Evolutionary conservation across 2,113 vertebrate genomes (phyloP), one percentile per base, ranked within the genome.

Genomic region (Onychorhynchus coronatus): DNA sequence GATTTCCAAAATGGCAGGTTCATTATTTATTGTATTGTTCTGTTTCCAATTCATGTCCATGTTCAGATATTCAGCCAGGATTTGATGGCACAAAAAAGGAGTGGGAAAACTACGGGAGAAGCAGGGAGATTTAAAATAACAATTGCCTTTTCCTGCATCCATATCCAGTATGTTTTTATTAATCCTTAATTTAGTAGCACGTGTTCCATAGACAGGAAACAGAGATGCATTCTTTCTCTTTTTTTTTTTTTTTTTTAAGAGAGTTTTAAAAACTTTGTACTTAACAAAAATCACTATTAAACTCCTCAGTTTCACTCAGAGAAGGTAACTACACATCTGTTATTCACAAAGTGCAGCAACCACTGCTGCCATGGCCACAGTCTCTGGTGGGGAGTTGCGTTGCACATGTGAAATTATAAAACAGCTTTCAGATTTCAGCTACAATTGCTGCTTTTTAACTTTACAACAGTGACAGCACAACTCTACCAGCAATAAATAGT

Each of bases 351-450:
- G 39, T 31, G 47, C 65, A 88, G 84, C 71, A 77, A 71, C 61
- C 50, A 79, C 68, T 84, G 93, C 93, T 96, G 68, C 91, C 94
- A 97, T 96, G 91, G 92, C 91, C 97, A 97, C 96, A 86, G 71
- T 89, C 82, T 82, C 76, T 35, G 70, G 47, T 46, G 63, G 73
- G 37, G 35, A 91, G 75, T 33, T 86, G 71, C 59, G 67, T 35
- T 17, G 28, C 35, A 73, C 53, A 52, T 5, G 24, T 80, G 70
- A 93, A 81, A 96, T 81, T 84, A 78, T 37, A 71, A 39, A 93
- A 68, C 44, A 84, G 46, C 61, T 68, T 92, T 88, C 58, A 73
- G 65, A 91, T 82, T 95, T 74, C 85, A 85, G 74, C 70, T 87
- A 11, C 72, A 95, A 96, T 82, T 88, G 74, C 62, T 94, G 52